Base-by-base conservation (phyloP, 2,888 invertebrate species). In the Apotomis capreana region DNA sequence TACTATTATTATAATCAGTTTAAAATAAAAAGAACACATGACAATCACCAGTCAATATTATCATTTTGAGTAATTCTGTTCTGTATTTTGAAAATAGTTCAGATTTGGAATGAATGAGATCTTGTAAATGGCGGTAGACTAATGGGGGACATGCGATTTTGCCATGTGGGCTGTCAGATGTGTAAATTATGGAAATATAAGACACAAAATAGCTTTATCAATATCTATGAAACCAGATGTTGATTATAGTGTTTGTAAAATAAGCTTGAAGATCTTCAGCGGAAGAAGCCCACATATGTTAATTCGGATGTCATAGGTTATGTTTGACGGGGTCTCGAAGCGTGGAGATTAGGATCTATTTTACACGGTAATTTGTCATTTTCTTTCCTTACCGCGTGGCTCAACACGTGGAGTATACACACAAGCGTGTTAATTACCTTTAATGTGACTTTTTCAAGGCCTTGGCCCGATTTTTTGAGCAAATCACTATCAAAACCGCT, bases 361-460 rank as follows among this genome's bases (percentile, higher is more conserved):
- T 40, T 6, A 49, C 26, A 55, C 26, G 40, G 13, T 9, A 44
- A 46, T 15, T 46, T 5, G 44, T 58, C 52, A 12, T 52, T 60
- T 60, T 58, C 26, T 52, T 60, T 60, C 49, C 26, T 9, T 52
- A 51, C 26, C 59, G 52, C 68, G 9, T 60, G 59, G 13, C 59
- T 60, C 60, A 15, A 36, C 68, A 63, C 58, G 52, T 70, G 64
- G 46, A 46, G 3, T 44, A 68, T 40, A 0, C 12, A 62, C 61
- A 61, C n/a, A 36, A 70, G 26, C 60, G 40, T 67, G 36, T 51
- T 52, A 55, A 67, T 55, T 60, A 67, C 40, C 55, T 10, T 68
- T 63, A 72, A 68, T 68, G 68, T 68, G 68, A 68, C 68, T 58
- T 72, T 58, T 72, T 52, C 71, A 72, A 72, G 71, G 68, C 55